Percentiles rank a stretch among this genome's conserved stretches.
Conservation (phyloP, 2,888 invertebrate species). For the Camptogramma bilineatum region DNA sequence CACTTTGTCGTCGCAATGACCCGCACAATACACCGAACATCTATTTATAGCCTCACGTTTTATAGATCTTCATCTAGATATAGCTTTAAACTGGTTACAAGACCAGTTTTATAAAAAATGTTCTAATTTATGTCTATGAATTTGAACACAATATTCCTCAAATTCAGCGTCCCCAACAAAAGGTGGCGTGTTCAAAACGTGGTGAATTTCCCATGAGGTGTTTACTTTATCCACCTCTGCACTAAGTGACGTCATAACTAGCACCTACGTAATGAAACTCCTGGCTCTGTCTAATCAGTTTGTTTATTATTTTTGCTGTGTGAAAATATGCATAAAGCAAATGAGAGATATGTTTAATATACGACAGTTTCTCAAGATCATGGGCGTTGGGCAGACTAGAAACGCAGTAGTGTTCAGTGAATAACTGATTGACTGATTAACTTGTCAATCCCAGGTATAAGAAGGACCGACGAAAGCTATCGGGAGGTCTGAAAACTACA, state of each 20-base stretch:
- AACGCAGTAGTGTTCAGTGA: no score
- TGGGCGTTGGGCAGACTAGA: no score
- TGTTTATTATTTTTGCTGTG: neutral
- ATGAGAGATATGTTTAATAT: neutral
- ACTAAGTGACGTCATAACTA: slow-evolving; percentile 13
- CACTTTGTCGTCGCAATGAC: neutral
- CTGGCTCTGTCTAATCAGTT: neutral
- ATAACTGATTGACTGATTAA: no score
- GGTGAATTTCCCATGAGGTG: slow-evolving; percentile 11
- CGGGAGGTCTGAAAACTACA: no score
- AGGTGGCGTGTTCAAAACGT: slow-evolving; percentile 2
- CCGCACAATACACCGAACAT: neutral
- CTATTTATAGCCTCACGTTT: neutral
- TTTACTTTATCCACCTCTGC: slow-evolving; percentile 7
- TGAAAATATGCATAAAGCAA: neutral
- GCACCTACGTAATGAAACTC: slow-evolving; percentile 4
- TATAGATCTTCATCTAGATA: neutral
- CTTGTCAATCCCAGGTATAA: no score
- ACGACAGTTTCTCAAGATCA: neutral
- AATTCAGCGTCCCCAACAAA: neutral
- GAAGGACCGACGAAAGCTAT: no score
- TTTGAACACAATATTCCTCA: neutral
- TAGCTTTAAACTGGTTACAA: neutral
- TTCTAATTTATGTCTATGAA: neutral
- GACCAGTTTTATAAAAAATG: neutral